Conservation (phyloP, 2,113 vertebrate species). For the Atrichornis clamosus region DNA sequence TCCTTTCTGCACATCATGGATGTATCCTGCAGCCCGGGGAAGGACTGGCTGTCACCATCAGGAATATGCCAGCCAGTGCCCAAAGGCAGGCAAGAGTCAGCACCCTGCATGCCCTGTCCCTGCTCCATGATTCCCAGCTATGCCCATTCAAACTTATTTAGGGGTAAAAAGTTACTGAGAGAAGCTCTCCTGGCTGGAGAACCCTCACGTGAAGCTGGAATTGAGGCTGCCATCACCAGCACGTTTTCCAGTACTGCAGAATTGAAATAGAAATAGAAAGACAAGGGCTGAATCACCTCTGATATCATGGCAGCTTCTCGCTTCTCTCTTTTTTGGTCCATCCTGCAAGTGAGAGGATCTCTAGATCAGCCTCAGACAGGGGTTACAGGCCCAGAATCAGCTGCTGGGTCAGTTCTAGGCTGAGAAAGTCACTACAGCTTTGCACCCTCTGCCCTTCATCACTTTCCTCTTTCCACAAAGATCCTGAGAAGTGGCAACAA, state of each 20-base stretch:
- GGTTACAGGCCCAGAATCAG: background rate
- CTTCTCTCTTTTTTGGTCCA: background rate
- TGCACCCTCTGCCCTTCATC: background rate
- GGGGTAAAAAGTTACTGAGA: background rate
- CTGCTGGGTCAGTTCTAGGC: background rate
- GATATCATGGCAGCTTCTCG: background rate
- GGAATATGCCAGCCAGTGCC: background rate
- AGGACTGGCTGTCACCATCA: background rate
- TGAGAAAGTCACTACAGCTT: background rate
- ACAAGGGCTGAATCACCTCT: background rate
- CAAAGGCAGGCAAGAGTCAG: background rate
- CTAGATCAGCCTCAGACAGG: background rate
- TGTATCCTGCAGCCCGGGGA: background rate
- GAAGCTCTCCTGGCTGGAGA: background rate
- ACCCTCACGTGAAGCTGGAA: accelerated
- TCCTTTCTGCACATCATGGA: accelerated
- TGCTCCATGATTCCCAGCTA: background rate
- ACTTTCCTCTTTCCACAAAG: background rate
- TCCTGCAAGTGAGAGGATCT: background rate
- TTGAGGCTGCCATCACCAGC: background rate
- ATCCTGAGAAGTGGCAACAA: background rate
- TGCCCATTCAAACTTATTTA: background rate
- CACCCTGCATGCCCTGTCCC: background rate
- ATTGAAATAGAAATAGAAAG: background rate
- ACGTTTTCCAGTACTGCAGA: background rate